Conservation (phyloP, 2,888 invertebrate species). For the Tubulanus polymorphus region DNA sequence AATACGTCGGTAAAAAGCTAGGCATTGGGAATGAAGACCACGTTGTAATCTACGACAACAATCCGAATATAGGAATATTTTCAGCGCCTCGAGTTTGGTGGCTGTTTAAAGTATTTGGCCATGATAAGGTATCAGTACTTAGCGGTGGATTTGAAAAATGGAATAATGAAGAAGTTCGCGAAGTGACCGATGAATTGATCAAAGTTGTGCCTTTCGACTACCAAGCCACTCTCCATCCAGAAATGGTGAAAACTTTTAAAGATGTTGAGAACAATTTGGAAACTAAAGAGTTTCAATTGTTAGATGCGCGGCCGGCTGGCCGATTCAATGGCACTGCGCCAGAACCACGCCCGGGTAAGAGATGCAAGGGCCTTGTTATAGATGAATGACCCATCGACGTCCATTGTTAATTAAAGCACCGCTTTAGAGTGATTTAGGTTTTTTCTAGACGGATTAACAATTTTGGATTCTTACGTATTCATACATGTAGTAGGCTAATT, state of each 20-base stretch:
- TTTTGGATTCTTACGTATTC: too few species aligned
- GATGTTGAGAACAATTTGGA: slow-evolving; percentile 35
- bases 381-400: background rate
- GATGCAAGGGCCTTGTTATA: background rate
- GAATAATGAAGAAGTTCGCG: slow-evolving; percentile 23
- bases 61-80: slow-evolving; percentile 31
- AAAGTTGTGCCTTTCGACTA: slow-evolving; percentile 21
- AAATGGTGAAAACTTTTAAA: slow-evolving; percentile 33
- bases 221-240: slow-evolving; percentile 24
- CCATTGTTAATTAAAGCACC: too few species aligned
- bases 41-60: slow-evolving; percentile 44
- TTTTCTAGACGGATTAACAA: too few species aligned
- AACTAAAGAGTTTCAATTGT: slow-evolving; percentile 25
- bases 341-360: slow-evolving; percentile 42
- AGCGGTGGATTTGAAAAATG: slow-evolving; percentile 43
- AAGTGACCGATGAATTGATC: slow-evolving; percentile 20
- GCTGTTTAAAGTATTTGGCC: slow-evolving; percentile 44
- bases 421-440: too few species aligned
- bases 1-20: slow-evolving; percentile 38
- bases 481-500: background rate
- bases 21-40: slow-evolving; percentile 40
- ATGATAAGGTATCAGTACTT: slow-evolving; percentile 35
- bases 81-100: slow-evolving; percentile 46
- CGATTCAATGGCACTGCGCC: slow-evolving; percentile 41
- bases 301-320: slow-evolving; percentile 41